Percentiles rank a stretch among this genome's conserved stretches.
Evolutionary conservation across 2,113 vertebrate genomes (phyloP).

Genomic region (Phaethon lepturus): DNA sequence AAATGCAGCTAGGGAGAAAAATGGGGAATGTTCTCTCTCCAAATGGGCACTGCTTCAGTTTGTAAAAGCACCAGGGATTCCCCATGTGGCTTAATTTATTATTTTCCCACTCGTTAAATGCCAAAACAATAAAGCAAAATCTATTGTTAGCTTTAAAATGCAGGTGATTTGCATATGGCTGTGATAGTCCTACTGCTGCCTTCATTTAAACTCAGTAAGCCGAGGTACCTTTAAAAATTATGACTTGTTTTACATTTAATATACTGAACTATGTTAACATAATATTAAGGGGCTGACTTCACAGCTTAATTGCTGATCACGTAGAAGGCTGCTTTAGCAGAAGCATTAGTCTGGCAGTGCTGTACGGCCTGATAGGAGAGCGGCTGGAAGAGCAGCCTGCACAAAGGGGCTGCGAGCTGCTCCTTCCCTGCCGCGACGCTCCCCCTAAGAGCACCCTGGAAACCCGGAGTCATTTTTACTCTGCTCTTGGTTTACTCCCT

Average conservation of each 20-base stretch:
- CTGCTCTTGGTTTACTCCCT: not conserved
- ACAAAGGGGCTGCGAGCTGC: conserved; percentile 20
- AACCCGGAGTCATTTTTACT: not conserved
- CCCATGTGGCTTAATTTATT: conserved; percentile 65
- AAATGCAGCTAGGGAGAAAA: conserved; percentile 24
- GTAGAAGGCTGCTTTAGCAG: conserved; percentile 40
- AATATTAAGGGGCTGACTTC: conserved; percentile 72
- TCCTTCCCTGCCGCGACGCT: not conserved
- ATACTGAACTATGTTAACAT: conserved; percentile 72
- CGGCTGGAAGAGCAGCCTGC: conserved; percentile 20
- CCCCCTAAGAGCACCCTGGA: not conserved
- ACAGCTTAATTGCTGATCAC: conserved; percentile 65
- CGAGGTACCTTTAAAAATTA: conserved; percentile 40
- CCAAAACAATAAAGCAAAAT: conserved; percentile 70
- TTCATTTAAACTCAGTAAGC: conserved; percentile 64
- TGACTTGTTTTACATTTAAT: conserved; percentile 68
- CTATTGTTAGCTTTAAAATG: conserved; percentile 54
- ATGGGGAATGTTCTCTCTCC: conserved; percentile 11
- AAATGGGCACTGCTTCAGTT: conserved; percentile 28
- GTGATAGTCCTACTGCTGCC: conserved; percentile 49
- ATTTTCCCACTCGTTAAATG: conserved; percentile 72
- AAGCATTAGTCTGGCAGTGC: not conserved
- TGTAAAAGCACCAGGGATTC: conserved; percentile 52
- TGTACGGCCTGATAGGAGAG: not conserved
- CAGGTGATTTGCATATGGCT: conserved; percentile 56